Evolutionary conservation across 2,888 invertebrate genomes (phyloP).

Genomic region (Habroteleia sp.): DNA sequence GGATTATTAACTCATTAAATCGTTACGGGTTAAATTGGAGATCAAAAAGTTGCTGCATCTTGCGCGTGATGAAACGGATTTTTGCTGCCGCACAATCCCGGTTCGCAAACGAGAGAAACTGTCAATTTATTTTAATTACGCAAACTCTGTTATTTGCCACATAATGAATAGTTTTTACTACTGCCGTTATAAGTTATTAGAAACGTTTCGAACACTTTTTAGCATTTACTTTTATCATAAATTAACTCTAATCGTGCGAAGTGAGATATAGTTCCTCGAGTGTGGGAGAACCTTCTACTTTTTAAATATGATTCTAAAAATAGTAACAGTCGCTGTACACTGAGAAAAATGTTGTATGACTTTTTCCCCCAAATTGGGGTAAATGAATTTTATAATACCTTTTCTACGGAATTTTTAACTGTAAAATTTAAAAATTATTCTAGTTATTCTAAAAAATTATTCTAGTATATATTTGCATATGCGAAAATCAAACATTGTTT

Average conservation of each 20-base stretch:
- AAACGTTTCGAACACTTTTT: conserved; percentile 21
- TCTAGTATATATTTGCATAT: too few relatives aligned
- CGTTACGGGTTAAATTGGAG: conserved; percentile 13
- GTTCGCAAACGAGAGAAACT: conserved; percentile 18
- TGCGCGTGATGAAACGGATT: conserved; percentile 19
- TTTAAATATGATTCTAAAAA: too few relatives aligned
- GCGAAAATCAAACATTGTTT: too few relatives aligned
- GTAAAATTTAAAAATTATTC: too few relatives aligned
- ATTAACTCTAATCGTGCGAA: conserved; percentile 5
- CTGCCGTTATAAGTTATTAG: conserved; percentile 31
- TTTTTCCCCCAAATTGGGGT: too few relatives aligned
- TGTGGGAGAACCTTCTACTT: too few relatives aligned
- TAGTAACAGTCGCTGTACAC: too few relatives aligned
- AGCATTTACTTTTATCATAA: conserved; percentile 8
- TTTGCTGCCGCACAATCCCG: conserved; percentile 22
- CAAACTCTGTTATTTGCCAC: conserved; percentile 23
- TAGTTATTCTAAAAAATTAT: too few relatives aligned
- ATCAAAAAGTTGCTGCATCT: conserved; percentile 25
- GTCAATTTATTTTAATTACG: conserved; percentile 35
- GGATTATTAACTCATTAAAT: conserved; percentile 30
- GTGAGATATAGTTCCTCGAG: background rate
- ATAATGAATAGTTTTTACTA: conserved; percentile 24
- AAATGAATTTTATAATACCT: too few relatives aligned
- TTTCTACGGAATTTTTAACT: too few relatives aligned
- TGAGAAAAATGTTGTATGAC: too few relatives aligned